Base-by-base conservation (phyloP, 2,888 invertebrate genomes). In the Idaea aversata region DNA sequence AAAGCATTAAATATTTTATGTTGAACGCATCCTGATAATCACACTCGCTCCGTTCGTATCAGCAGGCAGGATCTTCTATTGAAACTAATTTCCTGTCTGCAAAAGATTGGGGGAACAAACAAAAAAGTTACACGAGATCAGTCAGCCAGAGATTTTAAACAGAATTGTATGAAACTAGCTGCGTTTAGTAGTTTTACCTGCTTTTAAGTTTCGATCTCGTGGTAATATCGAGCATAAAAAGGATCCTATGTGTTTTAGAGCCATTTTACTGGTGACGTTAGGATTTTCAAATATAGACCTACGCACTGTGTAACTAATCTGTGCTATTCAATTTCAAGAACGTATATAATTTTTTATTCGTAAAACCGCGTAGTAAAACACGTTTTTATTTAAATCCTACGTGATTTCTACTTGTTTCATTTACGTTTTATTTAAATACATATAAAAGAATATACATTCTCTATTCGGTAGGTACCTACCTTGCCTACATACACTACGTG, bases 51-150 rank as follows among this genome's bases (percentile, higher is more conserved):
- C 6, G 13, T 47, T 47, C 47, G 13, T 47, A 47, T 47, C 47
- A 47, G 47, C 0, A 13, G 47, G 47, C 47, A 47, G 47, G 47
- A 47, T 47, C 47, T 47, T 7, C 36, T 47, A 47, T 47, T 47
- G 47, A 47, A 47, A 47, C 47, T 47, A 47, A 47, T 47, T 47
- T 47, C 47, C 47, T 47, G 47, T 47, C 47, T 47, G 47, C 47
- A 13, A 47, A 47, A 47, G 47, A 47, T 47, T 47, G 47, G 47
- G 47, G 47, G 47, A 47, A 47, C 10, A 13, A 47, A 47, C 10
- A 47, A 47, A 47, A 47, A 47, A 25, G 47, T 47, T 47, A 13
- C 47, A 2, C 47, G 10, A 47, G 47, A 10, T 47, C 47, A 47
- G 47, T 4, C 47, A 13, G 6, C 13, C 47, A 47, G 10, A 47